Percentiles rank a stretch among this genome's conserved stretches.
phyloP scores from a whole-genome alignment of 2,888 invertebrate genomes.

The Rhopalosiphum nymphaeae region DNA sequence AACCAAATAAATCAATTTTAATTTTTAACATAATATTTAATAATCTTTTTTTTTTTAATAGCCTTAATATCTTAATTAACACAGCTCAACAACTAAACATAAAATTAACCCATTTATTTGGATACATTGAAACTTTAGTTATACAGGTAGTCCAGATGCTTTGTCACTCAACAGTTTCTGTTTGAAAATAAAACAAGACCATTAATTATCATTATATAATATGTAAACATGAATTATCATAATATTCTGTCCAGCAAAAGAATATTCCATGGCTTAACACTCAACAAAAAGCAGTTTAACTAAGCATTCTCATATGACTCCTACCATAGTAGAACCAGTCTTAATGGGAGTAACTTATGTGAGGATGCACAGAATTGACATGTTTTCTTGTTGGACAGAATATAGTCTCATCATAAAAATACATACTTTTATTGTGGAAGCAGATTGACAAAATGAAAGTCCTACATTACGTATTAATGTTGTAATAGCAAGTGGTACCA shows the following conservation, averaged over 20 bases:
- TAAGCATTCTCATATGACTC: no score
- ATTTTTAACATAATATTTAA: background rate
- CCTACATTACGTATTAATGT: constrained; percentile 52
- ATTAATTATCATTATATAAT: background rate
- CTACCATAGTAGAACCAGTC: no score
- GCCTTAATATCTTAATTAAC: no score
- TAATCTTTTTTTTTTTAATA: background rate
- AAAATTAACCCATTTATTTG: background rate
- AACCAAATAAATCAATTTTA: background rate
- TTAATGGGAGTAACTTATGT: no score
- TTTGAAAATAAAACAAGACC: constrained; percentile 25
- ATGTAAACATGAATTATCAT: background rate
- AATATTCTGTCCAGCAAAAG: no score
- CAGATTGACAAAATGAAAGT: constrained; percentile 48
- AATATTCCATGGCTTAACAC: no score
- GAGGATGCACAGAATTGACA: no score
- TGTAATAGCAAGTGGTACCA: constrained; percentile 35
- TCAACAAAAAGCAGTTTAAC: no score
- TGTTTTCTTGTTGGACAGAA: no score
- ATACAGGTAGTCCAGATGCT: constrained; percentile 54
- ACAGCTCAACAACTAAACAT: background rate
- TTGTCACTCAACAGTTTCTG: constrained; percentile 40
- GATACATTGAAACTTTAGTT: background rate
- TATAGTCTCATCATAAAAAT: background rate
- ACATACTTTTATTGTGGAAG: constrained; percentile 50